These are phyloP conservation scores for Rhinophrynus dorsalis DNA, from an alignment of 2,797 vertebrate genomes.

Conservation along the genomic window DNA sequence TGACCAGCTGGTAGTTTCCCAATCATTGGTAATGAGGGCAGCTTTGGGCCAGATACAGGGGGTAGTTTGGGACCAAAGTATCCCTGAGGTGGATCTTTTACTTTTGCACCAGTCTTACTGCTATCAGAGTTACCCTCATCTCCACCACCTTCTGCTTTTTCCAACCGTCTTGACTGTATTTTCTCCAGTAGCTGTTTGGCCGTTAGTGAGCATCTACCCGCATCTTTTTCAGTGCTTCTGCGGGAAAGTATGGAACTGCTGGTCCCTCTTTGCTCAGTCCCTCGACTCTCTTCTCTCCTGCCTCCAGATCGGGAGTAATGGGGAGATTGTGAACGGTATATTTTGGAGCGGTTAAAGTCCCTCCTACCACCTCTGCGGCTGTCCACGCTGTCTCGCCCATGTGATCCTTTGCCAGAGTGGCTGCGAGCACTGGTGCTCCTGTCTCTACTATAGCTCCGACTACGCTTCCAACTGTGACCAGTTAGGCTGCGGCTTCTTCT, in stretches of 20 bases:
- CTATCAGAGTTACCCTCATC: constrained; percentile 69
- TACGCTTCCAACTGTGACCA: constrained; percentile 81
- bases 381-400: constrained; percentile 74
- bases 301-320: constrained; percentile 72
- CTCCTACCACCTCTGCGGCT: constrained; percentile 71
- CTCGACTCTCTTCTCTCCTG: constrained; percentile 54
- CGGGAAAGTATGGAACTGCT: constrained; percentile 57
- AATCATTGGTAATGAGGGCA: constrained; percentile 88
- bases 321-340: constrained; percentile 93
- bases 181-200: constrained; percentile 91
- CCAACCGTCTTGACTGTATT: constrained; percentile 85
- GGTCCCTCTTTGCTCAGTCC: constrained; percentile 64
- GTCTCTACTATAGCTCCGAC: constrained; percentile 78
- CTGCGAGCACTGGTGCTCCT: constrained; percentile 87
- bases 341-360: constrained; percentile 90
- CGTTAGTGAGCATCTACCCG: constrained; percentile 86
- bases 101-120: constrained; percentile 83
- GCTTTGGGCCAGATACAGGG: constrained; percentile 86
- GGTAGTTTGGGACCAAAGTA: constrained; percentile 97
- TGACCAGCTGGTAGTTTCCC: constrained; percentile 88
- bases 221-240: constrained; percentile 65
- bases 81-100: constrained; percentile 95
- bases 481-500: constrained; percentile 74
- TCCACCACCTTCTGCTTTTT: constrained; percentile 62
- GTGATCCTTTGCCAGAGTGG: constrained; percentile 75